Base-by-base conservation (phyloP, 2,113 vertebrate species). In the Aegotheles bennettii region DNA sequence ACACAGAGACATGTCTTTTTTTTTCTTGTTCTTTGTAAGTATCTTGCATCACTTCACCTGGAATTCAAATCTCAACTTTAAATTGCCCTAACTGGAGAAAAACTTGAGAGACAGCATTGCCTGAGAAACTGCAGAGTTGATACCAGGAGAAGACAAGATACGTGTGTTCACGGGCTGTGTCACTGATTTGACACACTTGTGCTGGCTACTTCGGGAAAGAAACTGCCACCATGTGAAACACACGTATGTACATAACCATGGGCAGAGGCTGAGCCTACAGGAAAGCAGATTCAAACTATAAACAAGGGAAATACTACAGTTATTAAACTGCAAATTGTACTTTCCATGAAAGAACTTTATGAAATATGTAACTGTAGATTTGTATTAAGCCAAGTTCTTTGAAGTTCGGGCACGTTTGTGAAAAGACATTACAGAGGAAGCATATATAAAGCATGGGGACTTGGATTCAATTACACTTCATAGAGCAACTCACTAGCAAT, bases 1-100 rank as follows among this genome's bases (percentile, higher is more conserved):
- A 67, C 1, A 19, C 9, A 71, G 18, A 36, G 16, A 31, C 3
- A 42, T 0, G 0, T 6, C 2, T 7, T 29, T 25, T 16, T 0
- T 69, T 47, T 36, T 15, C 42, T 38, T 64, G 6, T 50, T 74
- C n/a, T 84, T 48, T 20, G 9, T 87, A 82, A 42, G 6, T 20
- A 69, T 13, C 20, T 74, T 59, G 11, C 13, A 63, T 40, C 3
- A 23, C 71, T 86, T 64, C 53, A 89, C 23, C 28, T 35, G 53
- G 28, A 94, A 80, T 53, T 73, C 57, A 57, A 82, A 29, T 24
- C 35, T 47, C 45, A 73, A 64, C 28, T 77, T 87, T 59, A 48
- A 57, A 67, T 23, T 75, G 29, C 15, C 47, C 17, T 23, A 59
- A 61, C 24, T 10, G 57, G 51, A 42, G 56, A 43, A 53, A 78